Percentiles rank a stretch among this genome's conserved stretches.
Evolutionary conservation across 1,140 invertebrate genomes (phyloP).

Genomic region (Gonioctena quinquepunctata): DNA sequence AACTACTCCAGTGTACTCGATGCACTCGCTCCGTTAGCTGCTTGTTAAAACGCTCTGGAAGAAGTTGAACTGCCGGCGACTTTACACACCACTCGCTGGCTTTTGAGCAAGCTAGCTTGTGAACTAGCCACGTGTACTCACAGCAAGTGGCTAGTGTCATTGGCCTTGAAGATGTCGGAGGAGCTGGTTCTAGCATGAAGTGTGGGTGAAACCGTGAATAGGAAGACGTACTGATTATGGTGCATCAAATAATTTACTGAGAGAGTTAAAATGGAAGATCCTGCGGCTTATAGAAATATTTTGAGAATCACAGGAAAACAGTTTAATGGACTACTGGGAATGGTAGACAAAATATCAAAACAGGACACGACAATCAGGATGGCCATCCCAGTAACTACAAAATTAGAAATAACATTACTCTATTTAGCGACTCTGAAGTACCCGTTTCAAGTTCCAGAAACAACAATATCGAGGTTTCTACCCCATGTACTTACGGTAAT

Average conservation of each 20-base stretch:
- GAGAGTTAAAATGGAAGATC: neutral
- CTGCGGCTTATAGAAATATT: too few species aligned
- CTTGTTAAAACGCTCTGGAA: too few species aligned
- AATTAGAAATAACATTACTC: neutral
- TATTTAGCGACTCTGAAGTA: neutral
- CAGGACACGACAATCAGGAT: conserved; percentile 38
- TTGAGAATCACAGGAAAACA: neutral
- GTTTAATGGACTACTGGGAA: neutral
- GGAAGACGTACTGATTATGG: neutral
- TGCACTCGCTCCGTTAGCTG: too few species aligned
- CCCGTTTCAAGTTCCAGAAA: neutral
- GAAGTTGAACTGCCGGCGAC: neutral
- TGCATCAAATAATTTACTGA: neutral
- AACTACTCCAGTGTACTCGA: neutral
- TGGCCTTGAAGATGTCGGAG: neutral
- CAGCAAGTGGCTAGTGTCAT: neutral
- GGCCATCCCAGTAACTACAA: too few species aligned
- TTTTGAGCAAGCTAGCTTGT: neutral
- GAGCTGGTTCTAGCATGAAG: neutral
- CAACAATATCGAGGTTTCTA: too few species aligned
- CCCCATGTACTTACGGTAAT: neutral
- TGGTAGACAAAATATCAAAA: conserved; percentile 24
- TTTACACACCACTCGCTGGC: neutral
- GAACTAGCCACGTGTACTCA: neutral
- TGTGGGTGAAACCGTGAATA: neutral